phyloP scores from a whole-genome alignment of 2,113 vertebrate species.

The Oncorhynchus masou region DNA sequence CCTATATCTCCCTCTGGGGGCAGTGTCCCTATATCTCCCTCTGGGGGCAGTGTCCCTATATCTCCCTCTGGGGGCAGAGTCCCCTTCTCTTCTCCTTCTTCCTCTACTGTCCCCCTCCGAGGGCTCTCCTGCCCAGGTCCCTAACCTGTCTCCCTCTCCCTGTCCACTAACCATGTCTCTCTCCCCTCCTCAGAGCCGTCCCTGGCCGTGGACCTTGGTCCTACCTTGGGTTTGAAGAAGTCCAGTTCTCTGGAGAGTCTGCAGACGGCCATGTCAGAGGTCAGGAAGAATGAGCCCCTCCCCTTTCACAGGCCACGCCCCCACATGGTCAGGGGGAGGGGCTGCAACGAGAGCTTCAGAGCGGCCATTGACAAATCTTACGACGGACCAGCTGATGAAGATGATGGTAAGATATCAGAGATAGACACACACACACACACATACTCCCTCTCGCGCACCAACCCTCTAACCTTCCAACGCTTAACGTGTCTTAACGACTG shows the following conservation, averaged over 20 bases:
- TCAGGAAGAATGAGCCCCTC: slow-evolving; percentile 88
- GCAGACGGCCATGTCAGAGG: slow-evolving; percentile 94
- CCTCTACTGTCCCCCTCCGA: background rate
- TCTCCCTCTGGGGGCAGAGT: no score
- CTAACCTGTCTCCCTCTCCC: background rate
- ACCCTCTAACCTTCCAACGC: background rate
- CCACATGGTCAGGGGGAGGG: slow-evolving; percentile 91
- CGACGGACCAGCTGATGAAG: slow-evolving; percentile 86
- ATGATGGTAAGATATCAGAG: slow-evolving; percentile 77
- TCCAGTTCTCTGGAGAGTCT: slow-evolving; percentile 97
- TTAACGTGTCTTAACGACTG: background rate
- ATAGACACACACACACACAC: slow-evolving; percentile 8
- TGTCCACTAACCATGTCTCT: background rate
- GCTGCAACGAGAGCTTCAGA: slow-evolving; percentile 97
- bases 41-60: no score
- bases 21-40: no score
- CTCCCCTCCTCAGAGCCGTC: slow-evolving; percentile 20
- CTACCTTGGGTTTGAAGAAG: slow-evolving; percentile 94
- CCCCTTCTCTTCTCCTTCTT: background rate
- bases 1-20: no score
- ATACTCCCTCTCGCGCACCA: slow-evolving; percentile 20
- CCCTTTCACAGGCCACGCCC: slow-evolving; percentile 92
- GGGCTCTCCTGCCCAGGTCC: background rate
- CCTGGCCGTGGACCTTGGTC: slow-evolving; percentile 80
- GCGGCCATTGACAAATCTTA: slow-evolving; percentile 98